Evolutionary conservation across 2,113 vertebrate species (phyloP).

Genomic region (Leucosticte australis): DNA sequence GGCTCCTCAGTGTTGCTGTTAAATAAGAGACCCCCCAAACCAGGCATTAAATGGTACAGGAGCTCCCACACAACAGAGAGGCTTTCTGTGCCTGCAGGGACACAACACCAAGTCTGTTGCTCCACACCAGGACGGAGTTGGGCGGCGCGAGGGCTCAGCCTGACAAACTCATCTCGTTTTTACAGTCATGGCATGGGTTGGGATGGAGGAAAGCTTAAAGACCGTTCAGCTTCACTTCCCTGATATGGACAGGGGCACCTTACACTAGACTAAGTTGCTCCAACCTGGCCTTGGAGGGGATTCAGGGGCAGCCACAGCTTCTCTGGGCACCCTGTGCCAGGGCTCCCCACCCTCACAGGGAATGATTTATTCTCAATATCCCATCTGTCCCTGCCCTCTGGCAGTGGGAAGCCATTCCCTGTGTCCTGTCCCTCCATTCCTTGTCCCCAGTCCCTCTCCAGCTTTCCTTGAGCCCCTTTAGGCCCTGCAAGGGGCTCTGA

Average conservation of each 20-base stretch:
- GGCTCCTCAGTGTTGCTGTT: constrained; percentile 14
- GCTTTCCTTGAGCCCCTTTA: neutral
- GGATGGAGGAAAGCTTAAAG: neutral
- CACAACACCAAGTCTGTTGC: constrained; percentile 16
- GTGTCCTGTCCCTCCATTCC: neutral
- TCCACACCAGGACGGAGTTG: neutral
- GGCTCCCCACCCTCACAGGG: fast-evolving
- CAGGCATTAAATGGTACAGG: constrained; percentile 50
- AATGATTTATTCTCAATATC: fast-evolving
- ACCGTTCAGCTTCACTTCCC: fast-evolving
- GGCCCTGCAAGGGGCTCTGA: fast-evolving
- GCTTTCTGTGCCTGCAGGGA: constrained; percentile 16
- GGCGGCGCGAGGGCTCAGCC: fast-evolving
- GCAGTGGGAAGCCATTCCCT: neutral
- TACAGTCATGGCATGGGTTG: neutral
- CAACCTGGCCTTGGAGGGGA: neutral
- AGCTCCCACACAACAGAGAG: constrained; percentile 23
- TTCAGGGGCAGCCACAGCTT: neutral
- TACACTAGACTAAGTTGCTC: fast-evolving
- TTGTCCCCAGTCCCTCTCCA: neutral
- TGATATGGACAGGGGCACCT: fast-evolving
- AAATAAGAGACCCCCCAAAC: constrained; percentile 19
- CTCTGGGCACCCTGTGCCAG: neutral
- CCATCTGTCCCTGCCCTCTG: fast-evolving
- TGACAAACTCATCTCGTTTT: neutral